Conservation (phyloP, 2,888 invertebrate species). For the Meiosimyza decipiens region DNA sequence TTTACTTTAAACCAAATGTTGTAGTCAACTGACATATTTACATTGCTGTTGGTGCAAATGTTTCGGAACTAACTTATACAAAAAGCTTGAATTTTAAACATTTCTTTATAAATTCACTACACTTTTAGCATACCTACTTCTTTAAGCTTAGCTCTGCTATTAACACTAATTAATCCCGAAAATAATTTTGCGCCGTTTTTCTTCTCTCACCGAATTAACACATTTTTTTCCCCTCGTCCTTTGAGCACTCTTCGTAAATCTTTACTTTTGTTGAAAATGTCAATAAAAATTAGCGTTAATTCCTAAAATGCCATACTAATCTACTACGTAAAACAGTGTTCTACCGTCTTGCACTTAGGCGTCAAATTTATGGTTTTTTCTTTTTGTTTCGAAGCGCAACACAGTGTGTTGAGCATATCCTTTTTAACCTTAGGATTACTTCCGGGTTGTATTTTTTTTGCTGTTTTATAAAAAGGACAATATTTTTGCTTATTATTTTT, state of each 20-base stretch:
- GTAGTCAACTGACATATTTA: too few relatives aligned
- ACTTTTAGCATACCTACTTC: too few relatives aligned
- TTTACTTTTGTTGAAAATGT: slow-evolving; percentile 40
- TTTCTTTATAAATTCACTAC: too few relatives aligned
- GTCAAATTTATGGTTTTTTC: background rate
- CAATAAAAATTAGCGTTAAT: slow-evolving; percentile 47
- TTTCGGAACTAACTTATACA: too few relatives aligned
- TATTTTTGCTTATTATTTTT: too few relatives aligned
- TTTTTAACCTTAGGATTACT: background rate
- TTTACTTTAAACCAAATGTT: background rate
- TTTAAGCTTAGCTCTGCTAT: too few relatives aligned
- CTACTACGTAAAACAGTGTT: background rate
- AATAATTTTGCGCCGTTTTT: too few relatives aligned
- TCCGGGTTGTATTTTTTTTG: background rate
- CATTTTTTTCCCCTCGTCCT: background rate
- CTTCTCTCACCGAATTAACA: background rate
- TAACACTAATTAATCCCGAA: too few relatives aligned
- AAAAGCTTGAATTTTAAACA: too few relatives aligned
- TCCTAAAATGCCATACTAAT: slow-evolving; percentile 24
- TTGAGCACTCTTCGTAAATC: background rate
- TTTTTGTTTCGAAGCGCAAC: background rate
- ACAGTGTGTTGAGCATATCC: slow-evolving; percentile 7
- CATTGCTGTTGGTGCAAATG: too few relatives aligned
- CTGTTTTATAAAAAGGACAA: too few relatives aligned
- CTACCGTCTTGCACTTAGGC: background rate